These are phyloP conservation scores for Malthinus seriepunctatus DNA, from an alignment of 2,888 invertebrate genomes.

Conservation along the genomic window DNA sequence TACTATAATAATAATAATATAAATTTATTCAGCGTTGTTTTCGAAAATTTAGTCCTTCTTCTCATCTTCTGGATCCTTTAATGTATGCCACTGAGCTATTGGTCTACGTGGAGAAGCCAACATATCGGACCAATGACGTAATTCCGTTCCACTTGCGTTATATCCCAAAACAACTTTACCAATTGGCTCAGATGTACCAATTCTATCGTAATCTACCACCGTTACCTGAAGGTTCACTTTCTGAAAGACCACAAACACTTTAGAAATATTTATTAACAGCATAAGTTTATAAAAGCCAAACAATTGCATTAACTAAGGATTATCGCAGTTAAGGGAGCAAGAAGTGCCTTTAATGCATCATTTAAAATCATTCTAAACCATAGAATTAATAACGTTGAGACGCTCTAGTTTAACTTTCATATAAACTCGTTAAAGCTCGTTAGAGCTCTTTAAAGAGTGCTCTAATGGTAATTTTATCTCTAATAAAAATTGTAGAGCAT, in stretches of 20 bases:
- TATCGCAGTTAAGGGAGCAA: too few relatives aligned
- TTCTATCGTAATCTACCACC: conserved; percentile 99
- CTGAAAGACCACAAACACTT: conserved; percentile 58
- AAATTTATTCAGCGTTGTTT: conserved; percentile 18
- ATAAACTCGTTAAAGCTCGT: too few relatives aligned
- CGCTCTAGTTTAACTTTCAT: too few relatives aligned
- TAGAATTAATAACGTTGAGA: too few relatives aligned
- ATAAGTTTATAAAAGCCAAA: neutral
- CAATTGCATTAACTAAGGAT: too few relatives aligned
- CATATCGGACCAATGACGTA: conserved; percentile 99
- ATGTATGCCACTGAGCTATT: conserved; percentile 99
- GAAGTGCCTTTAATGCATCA: too few relatives aligned
- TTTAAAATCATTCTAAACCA: too few relatives aligned
- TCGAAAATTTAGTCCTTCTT: conserved; percentile 72
- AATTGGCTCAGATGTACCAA: conserved; percentile 99
- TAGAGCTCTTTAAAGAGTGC: too few relatives aligned
- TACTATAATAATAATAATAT: conserved; percentile 7
- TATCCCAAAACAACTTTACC: conserved; percentile 97
- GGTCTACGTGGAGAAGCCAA: conserved; percentile 98
- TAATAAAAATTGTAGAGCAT: too few relatives aligned
- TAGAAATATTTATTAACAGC: neutral
- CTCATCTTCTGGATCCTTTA: conserved; percentile 96
- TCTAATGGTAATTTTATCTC: too few relatives aligned
- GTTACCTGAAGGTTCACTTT: conserved; percentile 99
- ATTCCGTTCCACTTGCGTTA: conserved; percentile 96